Conservation (phyloP, 2,113 vertebrate genomes). For the Scomber scombrus region DNA sequence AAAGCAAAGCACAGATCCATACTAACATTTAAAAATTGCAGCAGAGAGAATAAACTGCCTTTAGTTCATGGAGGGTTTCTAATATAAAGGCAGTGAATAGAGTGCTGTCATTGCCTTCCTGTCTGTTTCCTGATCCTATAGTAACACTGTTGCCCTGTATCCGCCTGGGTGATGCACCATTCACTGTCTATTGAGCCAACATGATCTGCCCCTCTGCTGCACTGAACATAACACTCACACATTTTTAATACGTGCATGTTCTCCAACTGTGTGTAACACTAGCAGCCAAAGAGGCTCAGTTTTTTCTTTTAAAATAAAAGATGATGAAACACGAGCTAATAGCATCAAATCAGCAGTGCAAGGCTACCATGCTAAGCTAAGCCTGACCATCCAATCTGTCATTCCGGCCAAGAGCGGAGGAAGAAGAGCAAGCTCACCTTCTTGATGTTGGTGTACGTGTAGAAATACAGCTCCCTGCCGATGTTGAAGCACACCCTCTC, state of each 20-base stretch:
- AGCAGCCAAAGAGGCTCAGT: not conserved
- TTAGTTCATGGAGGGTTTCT: not conserved
- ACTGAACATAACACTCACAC: not conserved
- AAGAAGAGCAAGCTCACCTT: constrained; percentile 78
- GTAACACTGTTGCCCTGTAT: constrained; percentile 12
- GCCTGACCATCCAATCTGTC: constrained; percentile 16
- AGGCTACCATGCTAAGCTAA: constrained; percentile 66
- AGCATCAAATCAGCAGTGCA: constrained; percentile 15
- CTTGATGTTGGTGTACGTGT: constrained; percentile 90
- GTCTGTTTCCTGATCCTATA: constrained; percentile 16
- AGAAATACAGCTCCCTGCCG: constrained; percentile 93
- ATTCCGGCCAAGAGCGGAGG: not conserved
- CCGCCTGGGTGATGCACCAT: constrained; percentile 29
- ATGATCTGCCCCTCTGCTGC: not conserved
- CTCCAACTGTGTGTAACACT: not conserved
- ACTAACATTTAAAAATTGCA: too few species aligned
- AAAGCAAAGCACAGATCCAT: too few species aligned
- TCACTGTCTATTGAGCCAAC: not conserved
- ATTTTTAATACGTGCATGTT: fast-evolving
- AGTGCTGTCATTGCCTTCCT: not conserved
- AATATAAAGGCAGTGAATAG: not conserved
- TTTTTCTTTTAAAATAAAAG: not conserved
- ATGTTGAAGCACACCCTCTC: constrained; percentile 94
- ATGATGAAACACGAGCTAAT: constrained; percentile 22
- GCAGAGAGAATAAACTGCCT: not conserved